Evolutionary conservation across 2,888 invertebrate species (phyloP), one percentile per base, ranked within the genome.

Genomic region (Empis stercorea): DNA sequence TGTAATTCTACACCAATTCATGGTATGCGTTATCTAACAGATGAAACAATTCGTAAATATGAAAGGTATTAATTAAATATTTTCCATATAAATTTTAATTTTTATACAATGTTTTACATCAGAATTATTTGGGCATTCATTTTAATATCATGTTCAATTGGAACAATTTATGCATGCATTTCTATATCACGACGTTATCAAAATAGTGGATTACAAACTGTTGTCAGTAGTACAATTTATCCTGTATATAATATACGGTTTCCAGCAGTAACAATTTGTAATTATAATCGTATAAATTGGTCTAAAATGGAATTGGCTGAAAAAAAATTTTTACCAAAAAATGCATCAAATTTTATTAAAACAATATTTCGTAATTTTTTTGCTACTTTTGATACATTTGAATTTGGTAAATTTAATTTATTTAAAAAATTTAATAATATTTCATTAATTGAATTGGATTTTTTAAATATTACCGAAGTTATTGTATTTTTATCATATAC

Each of bases 271-370:
- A 65, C 55, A 3, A 51, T 68, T 38, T 68, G 68, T 46, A 59
- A 61, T 37, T 54, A 59, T 23, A 63, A 65, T 54, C 65, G 68
- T 42, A 52, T 68, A 14, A 62, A 68, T 48, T 68, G 66, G 67
- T 51, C 49, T 27, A 61, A 56, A 39, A 48, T 66, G 43, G 55
- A 59, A 3, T 54, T 54, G 13, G 64, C 65, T 14, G 59, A 59
- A 47, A 10, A 47, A 4, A 10, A 52, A 47, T 66, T 65, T 48
- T 50, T 67, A 14, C 61, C 63, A 0, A 40, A 40, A 0, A 57
- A 63, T 41, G 52, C 61, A 0, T 56, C 57, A 4, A 49, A 54
- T 9, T 52, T 56, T n/a, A 40, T 58, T 0, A 38, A 54, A 1
- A 49, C 55, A 2, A 47, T 55, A 2, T 68, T 68, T 34, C 54